These are phyloP conservation scores for Cynopterus brachyotis DNA, from an alignment of 2,113 vertebrate species.

Conservation along the genomic window DNA sequence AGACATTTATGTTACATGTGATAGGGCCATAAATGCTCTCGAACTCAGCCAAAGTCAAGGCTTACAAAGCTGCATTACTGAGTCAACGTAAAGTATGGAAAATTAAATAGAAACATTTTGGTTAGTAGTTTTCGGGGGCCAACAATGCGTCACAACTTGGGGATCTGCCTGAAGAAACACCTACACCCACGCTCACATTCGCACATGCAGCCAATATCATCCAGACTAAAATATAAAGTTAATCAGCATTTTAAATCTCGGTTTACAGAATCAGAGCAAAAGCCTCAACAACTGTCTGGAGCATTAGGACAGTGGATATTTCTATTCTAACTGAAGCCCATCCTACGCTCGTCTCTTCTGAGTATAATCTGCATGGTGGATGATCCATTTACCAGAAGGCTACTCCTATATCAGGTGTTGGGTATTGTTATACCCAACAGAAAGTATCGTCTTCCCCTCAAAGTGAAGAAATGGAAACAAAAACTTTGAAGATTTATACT, in stretches of 20 bases:
- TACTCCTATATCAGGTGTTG: neutral
- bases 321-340: neutral
- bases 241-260: neutral
- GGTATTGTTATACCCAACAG: too few species aligned
- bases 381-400: neutral
- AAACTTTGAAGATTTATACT: neutral
- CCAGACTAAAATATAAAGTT: slow-evolving; percentile 49
- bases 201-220: slow-evolving; percentile 52
- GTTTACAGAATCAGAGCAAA: neutral
- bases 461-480: neutral
- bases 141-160: neutral
- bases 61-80: neutral
- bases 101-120: slow-evolving; percentile 25
- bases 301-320: neutral
- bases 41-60: slow-evolving; percentile 58
- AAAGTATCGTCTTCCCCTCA: neutral
- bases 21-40: slow-evolving; percentile 53
- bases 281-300: neutral
- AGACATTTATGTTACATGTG: slow-evolving; percentile 53
- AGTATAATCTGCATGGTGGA: neutral
- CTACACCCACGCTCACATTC: rapidly evolving
- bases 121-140: slow-evolving; percentile 23
- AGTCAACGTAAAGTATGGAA: neutral
- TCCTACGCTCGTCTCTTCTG: neutral
- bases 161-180: neutral